Evolutionary conservation across 2,113 vertebrate genomes (phyloP).

Genomic region (Phyllostomus hastatus): DNA sequence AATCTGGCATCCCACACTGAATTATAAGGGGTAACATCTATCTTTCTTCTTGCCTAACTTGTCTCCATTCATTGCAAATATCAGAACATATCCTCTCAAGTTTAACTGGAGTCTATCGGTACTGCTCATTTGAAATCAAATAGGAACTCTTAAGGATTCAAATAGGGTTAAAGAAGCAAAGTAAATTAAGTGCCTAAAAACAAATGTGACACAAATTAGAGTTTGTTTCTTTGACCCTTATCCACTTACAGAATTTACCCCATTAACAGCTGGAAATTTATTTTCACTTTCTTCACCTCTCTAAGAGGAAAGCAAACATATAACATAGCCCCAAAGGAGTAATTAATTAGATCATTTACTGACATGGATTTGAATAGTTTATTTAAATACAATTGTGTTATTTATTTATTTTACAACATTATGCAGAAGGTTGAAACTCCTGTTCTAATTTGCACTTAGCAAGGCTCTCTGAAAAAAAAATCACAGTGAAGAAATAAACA

Average conservation of each 20-base stretch:
- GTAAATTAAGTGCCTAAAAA: conserved; percentile 75
- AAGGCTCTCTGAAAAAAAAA: conserved; percentile 64
- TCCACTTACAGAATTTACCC: conserved; percentile 76
- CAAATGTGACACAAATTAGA: conserved; percentile 70
- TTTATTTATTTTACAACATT: conserved; percentile 71
- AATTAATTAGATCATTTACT: conserved; percentile 82
- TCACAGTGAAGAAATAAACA: conserved; percentile 63
- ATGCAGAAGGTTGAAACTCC: conserved; percentile 42
- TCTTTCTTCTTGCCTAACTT: conserved; percentile 54
- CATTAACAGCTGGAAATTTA: conserved; percentile 80
- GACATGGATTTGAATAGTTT: conserved; percentile 75
- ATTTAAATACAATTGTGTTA: conserved; percentile 71
- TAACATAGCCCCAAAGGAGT: conserved; percentile 78
- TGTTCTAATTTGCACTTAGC: conserved; percentile 74
- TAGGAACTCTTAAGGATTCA: conserved; percentile 61
- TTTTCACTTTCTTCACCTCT: conserved; percentile 77
- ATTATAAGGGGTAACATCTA: conserved; percentile 60
- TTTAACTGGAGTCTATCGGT: conserved; percentile 47
- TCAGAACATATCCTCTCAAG: conserved; percentile 48
- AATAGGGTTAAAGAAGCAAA: conserved; percentile 66
- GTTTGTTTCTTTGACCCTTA: conserved; percentile 76
- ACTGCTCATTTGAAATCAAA: conserved; percentile 61
- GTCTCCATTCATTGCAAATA: conserved; percentile 50
- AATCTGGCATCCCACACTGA: conserved; percentile 62
- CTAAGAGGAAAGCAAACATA: conserved; percentile 71